Evolutionary conservation across 2,888 invertebrate species (phyloP), one percentile per base, ranked within the genome.

Genomic region (Acholoe squamosa): DNA sequence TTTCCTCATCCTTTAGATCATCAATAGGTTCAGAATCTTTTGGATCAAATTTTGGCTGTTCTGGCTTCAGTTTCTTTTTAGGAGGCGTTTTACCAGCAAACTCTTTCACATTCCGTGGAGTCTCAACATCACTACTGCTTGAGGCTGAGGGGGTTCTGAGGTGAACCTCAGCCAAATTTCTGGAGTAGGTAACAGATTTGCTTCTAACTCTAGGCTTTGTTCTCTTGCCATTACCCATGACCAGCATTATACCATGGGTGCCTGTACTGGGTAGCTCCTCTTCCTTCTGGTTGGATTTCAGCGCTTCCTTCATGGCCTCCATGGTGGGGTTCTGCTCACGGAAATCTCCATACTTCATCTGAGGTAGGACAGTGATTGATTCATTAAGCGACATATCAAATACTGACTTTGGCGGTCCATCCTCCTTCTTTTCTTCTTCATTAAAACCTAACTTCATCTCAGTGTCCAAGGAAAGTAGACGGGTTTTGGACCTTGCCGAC

Each of bases 191-290:
- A 10, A 86, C 86, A 0, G 86, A 91, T 31, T 91, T 93, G 33
- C 61, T 77, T 28, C 90, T 91, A 0, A 91, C 89, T 7, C 91
- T 76, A 0, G 91, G 91, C 90, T 91, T 92, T 0, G 91, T 91
- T 22, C 91, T 67, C 90, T 91, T 92, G 16, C 92, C 91, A 84
- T 91, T 92, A 33, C 91, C 92, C 43, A 92, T 89, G 7, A 89
- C 89, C 28, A 92, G 84, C 92, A 92, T 91, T 31, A 92, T 92
- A 7, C 92, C 92, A 28, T 92, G 92, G 3, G 92, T 90, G 77
- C 90, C 89, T 14, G 84, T 90, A n/a, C 25, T 54, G 3, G 76
- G n/a, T 7, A 25, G 51, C 10, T 33, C 52, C 22, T 86, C 71
- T 10, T 16, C 67, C 5, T 80, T 80, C 43, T 80, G 80, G 33